phyloP scores from a whole-genome alignment of 2,113 vertebrate species.

The Vimba vimba region DNA sequence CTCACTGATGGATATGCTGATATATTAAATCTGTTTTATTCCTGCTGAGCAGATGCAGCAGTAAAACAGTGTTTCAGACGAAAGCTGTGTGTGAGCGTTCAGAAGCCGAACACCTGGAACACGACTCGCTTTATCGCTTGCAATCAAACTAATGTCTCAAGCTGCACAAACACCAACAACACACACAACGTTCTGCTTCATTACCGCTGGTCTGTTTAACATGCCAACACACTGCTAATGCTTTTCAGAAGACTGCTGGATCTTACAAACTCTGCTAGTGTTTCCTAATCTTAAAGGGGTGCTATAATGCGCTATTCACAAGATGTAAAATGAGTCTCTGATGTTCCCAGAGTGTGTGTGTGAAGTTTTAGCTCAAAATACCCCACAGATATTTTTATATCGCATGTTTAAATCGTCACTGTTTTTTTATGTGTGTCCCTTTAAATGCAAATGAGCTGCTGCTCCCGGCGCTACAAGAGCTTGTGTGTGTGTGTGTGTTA shows the following conservation, averaged over 20 bases:
- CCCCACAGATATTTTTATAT: no score
- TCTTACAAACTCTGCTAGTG: no score
- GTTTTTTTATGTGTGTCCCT: no score
- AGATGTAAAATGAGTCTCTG: no score
- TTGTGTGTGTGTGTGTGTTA: no score
- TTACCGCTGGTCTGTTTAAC: not conserved
- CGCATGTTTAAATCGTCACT: no score
- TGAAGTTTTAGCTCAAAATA: no score
- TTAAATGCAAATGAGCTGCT: no score
- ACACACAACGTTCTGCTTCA: not conserved
- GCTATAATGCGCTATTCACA: no score
- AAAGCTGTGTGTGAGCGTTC: not conserved
- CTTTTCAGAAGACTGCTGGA: not conserved
- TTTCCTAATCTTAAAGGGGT: no score
- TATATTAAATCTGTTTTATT: not conserved
- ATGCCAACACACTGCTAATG: not conserved
- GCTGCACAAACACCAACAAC: not conserved
- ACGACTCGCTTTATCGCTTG: not conserved
- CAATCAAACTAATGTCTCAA: constrained; percentile 2
- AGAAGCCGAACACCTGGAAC: not conserved
- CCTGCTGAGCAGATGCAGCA: not conserved
- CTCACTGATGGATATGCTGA: not conserved
- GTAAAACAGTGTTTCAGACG: not conserved
- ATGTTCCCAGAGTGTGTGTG: no score
- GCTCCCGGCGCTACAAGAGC: no score